Evolutionary conservation across 2,888 invertebrate genomes (phyloP).

Genomic region (Fragum whitleyi): DNA sequence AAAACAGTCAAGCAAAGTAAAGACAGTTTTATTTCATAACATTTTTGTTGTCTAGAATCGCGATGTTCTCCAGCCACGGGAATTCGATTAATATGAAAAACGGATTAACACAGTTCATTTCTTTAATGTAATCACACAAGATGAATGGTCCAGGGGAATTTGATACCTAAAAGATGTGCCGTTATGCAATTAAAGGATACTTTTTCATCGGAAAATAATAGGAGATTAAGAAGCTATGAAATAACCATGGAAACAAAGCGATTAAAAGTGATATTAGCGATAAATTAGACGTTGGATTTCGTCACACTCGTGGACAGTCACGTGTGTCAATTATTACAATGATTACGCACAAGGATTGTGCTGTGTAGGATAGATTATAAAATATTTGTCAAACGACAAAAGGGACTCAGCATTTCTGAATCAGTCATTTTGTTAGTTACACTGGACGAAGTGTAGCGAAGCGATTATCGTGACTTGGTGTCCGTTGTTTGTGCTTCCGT

Average conservation of each 20-base stretch:
- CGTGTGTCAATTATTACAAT: neutral
- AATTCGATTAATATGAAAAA: neutral
- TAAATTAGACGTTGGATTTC: conserved; percentile 17
- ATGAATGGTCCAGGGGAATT: conserved; percentile 2
- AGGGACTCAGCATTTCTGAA: too few species aligned
- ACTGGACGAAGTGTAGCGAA: too few species aligned
- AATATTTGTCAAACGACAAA: too few species aligned
- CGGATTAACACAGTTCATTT: neutral
- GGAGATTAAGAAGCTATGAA: conserved; percentile 8
- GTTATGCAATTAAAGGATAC: conserved; percentile 13
- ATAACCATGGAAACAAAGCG: conserved; percentile 5
- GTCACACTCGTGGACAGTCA: neutral
- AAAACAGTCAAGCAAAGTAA: too few species aligned
- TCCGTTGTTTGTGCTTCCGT: too few species aligned
- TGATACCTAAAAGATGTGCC: conserved; percentile 10
- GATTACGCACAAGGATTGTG: too few species aligned
- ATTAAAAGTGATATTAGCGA: neutral
- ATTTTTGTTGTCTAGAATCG: too few species aligned
- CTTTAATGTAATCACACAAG: conserved; percentile 5
- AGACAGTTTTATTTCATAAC: too few species aligned
- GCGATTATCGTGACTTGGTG: too few species aligned
- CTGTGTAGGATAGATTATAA: too few species aligned
- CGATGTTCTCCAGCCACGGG: too few species aligned
- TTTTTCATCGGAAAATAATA: conserved; percentile 1
- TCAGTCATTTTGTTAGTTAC: too few species aligned